Percentiles rank a stretch among this genome's conserved stretches.
phyloP scores from a whole-genome alignment of 30 jellyfish, hydroid and myxozoan species.

The Chironex yamaguchii region DNA sequence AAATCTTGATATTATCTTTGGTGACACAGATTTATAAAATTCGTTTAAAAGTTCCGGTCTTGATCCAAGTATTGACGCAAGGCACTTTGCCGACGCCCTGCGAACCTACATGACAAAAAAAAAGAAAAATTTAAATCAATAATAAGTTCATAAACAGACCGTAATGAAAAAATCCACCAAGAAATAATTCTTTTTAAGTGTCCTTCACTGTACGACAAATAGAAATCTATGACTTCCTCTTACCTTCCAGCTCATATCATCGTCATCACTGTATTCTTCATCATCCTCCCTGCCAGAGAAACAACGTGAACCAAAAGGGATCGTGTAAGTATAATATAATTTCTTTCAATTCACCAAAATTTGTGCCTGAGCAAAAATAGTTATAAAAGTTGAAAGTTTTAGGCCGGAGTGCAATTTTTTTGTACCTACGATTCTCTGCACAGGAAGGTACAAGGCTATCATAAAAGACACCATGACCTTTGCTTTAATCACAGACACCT shows the following conservation, averaged over 20 bases:
- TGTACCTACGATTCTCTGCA: too few relatives aligned
- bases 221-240: not conserved
- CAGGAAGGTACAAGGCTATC: too few relatives aligned
- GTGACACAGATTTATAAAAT: constrained; percentile 86
- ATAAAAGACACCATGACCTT: too few relatives aligned
- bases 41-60: constrained; percentile 86
- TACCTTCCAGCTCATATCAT: constrained; percentile 99
- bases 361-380: too few relatives aligned
- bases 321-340: too few relatives aligned
- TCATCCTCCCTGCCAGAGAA: constrained; percentile 69
- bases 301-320: too few relatives aligned
- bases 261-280: constrained; percentile 98
- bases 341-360: too few relatives aligned
- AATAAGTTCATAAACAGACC: too few relatives aligned
- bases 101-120: constrained; percentile 70
- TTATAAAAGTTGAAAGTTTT: too few relatives aligned
- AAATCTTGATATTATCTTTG: constrained; percentile 86
- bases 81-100: constrained; percentile 95
- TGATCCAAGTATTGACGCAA: constrained; percentile 90
- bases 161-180: too few relatives aligned
- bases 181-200: not conserved
- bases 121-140: not conserved
- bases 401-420: too few relatives aligned
- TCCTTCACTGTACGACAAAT: not conserved
- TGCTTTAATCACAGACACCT: too few relatives aligned